A percentile compares a stretch with the other conserved stretches of the same genome.
phyloP scores from a whole-genome alignment of 2,113 vertebrate genomes.

The Melanerpes formicivorus region DNA sequence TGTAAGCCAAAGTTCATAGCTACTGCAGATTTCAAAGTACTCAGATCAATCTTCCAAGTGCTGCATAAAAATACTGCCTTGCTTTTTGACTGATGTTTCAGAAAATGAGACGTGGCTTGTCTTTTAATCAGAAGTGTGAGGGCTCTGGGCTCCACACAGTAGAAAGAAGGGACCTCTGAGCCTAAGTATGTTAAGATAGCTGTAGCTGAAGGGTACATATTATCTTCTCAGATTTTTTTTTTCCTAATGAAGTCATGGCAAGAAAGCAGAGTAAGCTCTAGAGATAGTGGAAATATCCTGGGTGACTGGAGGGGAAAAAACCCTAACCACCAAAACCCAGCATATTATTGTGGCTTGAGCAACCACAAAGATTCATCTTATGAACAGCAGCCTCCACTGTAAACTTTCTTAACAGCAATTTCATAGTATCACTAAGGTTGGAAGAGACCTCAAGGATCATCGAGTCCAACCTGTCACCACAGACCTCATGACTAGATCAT shows the following conservation, averaged over 20 bases:
- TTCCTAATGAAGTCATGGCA: background rate
- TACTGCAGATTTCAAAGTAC: background rate
- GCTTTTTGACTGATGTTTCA: background rate
- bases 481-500: too few relatives aligned
- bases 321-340: too few relatives aligned
- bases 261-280: background rate
- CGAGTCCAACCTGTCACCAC: too few relatives aligned
- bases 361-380: background rate
- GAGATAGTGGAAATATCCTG: background rate
- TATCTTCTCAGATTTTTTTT: background rate
- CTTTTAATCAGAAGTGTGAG: background rate
- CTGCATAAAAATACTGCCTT: background rate
- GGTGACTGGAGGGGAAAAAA: background rate
- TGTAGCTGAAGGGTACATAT: background rate
- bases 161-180: background rate
- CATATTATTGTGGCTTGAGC: background rate
- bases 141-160: background rate
- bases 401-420: background rate
- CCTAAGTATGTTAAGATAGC: fast-evolving
- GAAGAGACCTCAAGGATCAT: too few relatives aligned
- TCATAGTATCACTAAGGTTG: too few relatives aligned
- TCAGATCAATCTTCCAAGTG: background rate
- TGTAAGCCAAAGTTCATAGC: slow-evolving; percentile 12
- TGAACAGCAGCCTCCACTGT: background rate
- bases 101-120: background rate